A percentile compares a stretch with the other conserved stretches of the same genome.
Evolutionary conservation across 2,888 invertebrate genomes (phyloP).

Genomic region (Dolomedes plantarius): DNA sequence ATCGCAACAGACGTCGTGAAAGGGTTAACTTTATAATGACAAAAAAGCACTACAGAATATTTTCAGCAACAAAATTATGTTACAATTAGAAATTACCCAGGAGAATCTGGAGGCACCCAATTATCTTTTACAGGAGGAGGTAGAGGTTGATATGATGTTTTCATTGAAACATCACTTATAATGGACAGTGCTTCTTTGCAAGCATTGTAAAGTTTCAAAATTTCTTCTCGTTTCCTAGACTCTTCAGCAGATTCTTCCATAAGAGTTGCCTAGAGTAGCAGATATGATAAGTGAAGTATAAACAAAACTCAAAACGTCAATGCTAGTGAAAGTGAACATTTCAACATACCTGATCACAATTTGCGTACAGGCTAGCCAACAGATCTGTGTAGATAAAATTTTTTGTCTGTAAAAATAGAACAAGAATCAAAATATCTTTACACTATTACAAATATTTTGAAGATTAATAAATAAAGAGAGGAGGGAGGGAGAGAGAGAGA

Average conservation of each 20-base stretch:
- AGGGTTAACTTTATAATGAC: too few species aligned
- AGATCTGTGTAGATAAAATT: conserved; percentile 98
- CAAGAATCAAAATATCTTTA: too few species aligned
- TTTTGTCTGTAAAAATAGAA: conserved; percentile 81
- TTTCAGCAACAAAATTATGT: too few species aligned
- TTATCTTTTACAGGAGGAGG: conserved; percentile 98
- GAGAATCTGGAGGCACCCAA: conserved; percentile 81
- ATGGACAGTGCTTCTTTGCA: conserved; percentile 98
- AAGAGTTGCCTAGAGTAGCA: conserved; percentile 85
- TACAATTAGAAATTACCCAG: too few species aligned
- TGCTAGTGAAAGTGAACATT: neutral
- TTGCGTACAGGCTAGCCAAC: conserved; percentile 96
- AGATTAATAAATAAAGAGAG: too few species aligned
- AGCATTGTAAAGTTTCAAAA: conserved; percentile 99
- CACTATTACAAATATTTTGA: too few species aligned
- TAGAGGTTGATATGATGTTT: conserved; percentile 94
- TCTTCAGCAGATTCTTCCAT: conserved; percentile 99
- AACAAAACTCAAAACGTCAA: too few species aligned
- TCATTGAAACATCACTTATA: conserved; percentile 98
- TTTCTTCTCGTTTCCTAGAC: conserved; percentile 96
- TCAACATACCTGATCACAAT: conserved; percentile 91
- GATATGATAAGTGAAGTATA: neutral
- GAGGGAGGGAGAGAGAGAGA: too few species aligned
- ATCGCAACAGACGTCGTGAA: too few species aligned
- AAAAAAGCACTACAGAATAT: too few species aligned